Evolutionary conservation across 2,797 vertebrate species (phyloP).

Genomic region (Coregonus ussuriensis): DNA sequence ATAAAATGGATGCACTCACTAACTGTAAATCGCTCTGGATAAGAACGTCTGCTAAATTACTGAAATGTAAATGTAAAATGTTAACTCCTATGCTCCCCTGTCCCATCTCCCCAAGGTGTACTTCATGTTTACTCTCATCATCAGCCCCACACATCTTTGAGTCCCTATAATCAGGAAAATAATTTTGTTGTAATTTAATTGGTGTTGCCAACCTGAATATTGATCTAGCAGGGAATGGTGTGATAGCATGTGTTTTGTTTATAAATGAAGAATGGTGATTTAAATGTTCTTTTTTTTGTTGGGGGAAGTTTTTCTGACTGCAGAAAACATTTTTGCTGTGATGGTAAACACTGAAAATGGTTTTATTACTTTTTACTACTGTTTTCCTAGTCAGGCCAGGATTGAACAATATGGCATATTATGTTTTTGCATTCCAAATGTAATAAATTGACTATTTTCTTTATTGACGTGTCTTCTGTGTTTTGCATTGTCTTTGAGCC

Average conservation of each 20-base stretch:
- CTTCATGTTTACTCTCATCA: neutral
- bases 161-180: neutral
- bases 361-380: neutral
- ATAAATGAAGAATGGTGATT: neutral
- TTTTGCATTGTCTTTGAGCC: neutral
- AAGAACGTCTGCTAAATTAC: too few relatives aligned
- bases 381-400: neutral
- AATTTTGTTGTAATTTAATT: neutral
- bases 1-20: too few relatives aligned
- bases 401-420: neutral
- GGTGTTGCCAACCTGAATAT: neutral
- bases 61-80: too few relatives aligned
- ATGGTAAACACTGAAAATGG: neutral
- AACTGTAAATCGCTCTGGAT: too few relatives aligned
- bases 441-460: constrained; percentile 7
- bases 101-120: neutral
- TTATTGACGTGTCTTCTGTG: neutral
- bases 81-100: neutral
- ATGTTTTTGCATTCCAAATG: neutral
- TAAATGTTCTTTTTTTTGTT: neutral
- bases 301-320: neutral
- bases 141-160: neutral
- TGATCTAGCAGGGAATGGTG: neutral
- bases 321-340: neutral
- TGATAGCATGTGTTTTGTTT: neutral